These are phyloP conservation scores for Brachyptera putata DNA, from an alignment of 2,888 invertebrate genomes.

Conservation along the genomic window DNA sequence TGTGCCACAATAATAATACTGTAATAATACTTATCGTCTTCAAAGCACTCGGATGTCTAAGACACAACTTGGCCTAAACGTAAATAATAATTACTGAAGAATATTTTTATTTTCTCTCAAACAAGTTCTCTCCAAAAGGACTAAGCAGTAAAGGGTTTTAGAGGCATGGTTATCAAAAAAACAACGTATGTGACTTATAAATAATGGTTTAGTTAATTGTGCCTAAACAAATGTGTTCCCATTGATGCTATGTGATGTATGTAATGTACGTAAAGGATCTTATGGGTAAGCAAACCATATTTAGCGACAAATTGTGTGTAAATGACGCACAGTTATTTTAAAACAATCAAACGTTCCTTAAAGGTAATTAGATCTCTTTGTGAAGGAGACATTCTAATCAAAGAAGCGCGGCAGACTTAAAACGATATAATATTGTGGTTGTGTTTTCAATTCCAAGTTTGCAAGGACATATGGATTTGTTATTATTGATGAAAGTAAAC, in stretches of 20 bases:
- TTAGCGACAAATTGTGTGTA: background rate
- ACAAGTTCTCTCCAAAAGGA: background rate
- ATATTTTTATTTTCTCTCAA: background rate
- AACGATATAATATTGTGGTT: too few relatives aligned
- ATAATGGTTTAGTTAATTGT: slow-evolving; percentile 1
- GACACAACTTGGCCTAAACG: background rate
- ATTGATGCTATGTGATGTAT: slow-evolving; percentile 3
- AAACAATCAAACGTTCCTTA: slow-evolving; percentile 28
- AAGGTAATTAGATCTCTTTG: background rate
- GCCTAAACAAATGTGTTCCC: slow-evolving; percentile 20
- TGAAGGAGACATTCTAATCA: slow-evolving; percentile 1
- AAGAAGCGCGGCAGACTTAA: too few relatives aligned
- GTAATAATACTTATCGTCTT: background rate
- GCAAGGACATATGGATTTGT: slow-evolving; percentile 14
- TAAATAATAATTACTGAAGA: background rate
- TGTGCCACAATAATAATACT: background rate
- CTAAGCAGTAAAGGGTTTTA: background rate
- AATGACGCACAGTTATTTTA: slow-evolving; percentile 12
- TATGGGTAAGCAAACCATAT: background rate
- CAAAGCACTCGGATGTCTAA: background rate
- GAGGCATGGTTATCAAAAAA: background rate
- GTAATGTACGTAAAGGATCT: background rate
- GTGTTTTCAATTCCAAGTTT: background rate
- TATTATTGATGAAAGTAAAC: too few relatives aligned
- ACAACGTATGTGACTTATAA: slow-evolving; percentile 15